Evolutionary conservation across 1,140 invertebrate genomes (phyloP).

Genomic region (Bombus superbus): DNA sequence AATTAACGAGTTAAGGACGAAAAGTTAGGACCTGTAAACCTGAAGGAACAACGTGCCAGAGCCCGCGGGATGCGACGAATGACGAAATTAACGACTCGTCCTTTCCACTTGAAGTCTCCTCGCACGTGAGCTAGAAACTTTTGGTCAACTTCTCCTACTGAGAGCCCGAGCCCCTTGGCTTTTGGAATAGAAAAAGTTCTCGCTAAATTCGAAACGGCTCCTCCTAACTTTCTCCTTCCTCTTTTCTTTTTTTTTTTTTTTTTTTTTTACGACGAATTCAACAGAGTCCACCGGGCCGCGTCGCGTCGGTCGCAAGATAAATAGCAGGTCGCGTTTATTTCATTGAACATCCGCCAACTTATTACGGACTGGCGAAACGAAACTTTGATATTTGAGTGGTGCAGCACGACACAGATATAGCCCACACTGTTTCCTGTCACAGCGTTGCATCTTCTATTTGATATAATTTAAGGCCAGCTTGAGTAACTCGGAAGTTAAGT

Average conservation of each 20-base stretch:
- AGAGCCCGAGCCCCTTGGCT: not conserved
- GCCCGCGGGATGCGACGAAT: slow-evolving; percentile 69
- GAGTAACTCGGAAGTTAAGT: too few species aligned
- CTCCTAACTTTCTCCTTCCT: not conserved
- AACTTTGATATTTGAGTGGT: not conserved
- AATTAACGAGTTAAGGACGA: slow-evolving; percentile 74
- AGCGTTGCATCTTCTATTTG: too few species aligned
- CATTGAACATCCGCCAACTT: not conserved
- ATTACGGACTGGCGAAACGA: not conserved
- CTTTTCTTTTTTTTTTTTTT: not conserved
- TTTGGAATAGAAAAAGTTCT: slow-evolving; percentile 48
- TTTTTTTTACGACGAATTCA: slow-evolving; percentile 7
- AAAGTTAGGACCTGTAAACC: slow-evolving; percentile 73
- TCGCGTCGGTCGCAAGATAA: not conserved
- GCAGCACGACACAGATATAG: not conserved
- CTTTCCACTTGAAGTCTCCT: slow-evolving; percentile 55
- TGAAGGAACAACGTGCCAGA: slow-evolving; percentile 65
- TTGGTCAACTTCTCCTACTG: slow-evolving; percentile 56
- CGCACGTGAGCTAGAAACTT: slow-evolving; percentile 61
- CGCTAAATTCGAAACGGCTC: slow-evolving; percentile 40
- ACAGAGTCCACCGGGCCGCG: not conserved
- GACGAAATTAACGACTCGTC: slow-evolving; percentile 72
- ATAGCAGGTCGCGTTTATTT: not conserved
- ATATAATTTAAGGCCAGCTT: too few species aligned
- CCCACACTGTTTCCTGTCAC: too few species aligned